Percentiles rank a stretch among this genome's conserved stretches.
These are phyloP conservation scores for Cyclina sinensis DNA, from an alignment of 1,140 invertebrate species.

Conservation along the genomic window DNA sequence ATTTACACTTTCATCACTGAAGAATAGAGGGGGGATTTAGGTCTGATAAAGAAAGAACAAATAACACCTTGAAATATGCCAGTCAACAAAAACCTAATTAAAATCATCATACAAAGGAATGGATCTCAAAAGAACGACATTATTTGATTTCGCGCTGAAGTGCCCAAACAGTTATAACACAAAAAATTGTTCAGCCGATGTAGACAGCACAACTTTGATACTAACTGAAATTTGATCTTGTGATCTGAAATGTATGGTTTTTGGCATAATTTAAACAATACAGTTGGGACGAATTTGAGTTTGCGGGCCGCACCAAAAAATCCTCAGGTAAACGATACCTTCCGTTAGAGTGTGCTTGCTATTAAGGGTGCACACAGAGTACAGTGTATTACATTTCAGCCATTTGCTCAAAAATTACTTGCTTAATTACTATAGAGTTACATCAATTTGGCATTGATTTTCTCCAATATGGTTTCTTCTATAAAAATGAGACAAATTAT, in stretches of 20 bases:
- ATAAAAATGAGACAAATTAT: constrained; percentile 7
- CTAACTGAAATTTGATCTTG: not conserved
- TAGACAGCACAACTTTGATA: constrained; percentile 15
- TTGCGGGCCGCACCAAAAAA: not conserved
- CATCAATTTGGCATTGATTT: not conserved
- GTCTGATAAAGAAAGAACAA: constrained; percentile 39
- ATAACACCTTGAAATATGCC: constrained; percentile 29
- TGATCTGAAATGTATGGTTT: not conserved
- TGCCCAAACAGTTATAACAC: not conserved
- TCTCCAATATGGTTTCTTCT: not conserved
- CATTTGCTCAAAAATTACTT: not conserved
- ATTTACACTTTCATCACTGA: constrained; percentile 33
- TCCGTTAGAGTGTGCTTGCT: constrained; percentile 17
- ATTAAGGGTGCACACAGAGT: not conserved
- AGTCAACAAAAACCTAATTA: constrained; percentile 45
- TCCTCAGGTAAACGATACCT: not conserved
- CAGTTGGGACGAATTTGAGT: not conserved
- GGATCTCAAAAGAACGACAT: constrained; percentile 21
- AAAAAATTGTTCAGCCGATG: not conserved
- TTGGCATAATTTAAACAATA: constrained; percentile 28
- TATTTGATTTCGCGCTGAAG: constrained; percentile 13
- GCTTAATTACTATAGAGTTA: not conserved
- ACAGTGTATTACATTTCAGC: constrained; percentile 4
- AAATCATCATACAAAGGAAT: constrained; percentile 41
- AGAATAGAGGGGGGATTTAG: constrained; percentile 36